Conservation (phyloP, 2,113 vertebrate species). For the Spheniscus mendiculus region DNA sequence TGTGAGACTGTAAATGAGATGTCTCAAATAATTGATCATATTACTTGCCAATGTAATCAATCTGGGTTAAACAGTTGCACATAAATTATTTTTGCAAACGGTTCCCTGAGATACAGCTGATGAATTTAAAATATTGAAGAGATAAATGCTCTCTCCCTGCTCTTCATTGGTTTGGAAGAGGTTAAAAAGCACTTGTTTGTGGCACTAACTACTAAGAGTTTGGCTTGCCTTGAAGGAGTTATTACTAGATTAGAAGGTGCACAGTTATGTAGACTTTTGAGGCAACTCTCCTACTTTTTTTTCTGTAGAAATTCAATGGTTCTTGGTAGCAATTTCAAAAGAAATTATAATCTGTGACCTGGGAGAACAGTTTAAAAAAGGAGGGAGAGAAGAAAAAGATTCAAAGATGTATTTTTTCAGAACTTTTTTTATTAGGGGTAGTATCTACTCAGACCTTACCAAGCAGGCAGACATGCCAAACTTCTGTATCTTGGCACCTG, state of each 20-base stretch:
- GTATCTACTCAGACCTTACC: not conserved
- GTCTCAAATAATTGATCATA: not conserved
- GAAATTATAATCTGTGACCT: not conserved
- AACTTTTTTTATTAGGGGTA: not conserved
- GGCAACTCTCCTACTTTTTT: not conserved
- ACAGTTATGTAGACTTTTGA: not conserved
- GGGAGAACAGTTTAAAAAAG: not conserved
- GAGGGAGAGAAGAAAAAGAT: not conserved
- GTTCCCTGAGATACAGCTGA: not conserved
- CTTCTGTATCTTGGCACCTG: not conserved
- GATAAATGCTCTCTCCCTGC: not conserved
- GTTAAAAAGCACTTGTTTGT: not conserved
- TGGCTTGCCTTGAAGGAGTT: not conserved
- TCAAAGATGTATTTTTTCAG: not conserved
- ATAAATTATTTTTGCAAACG: slow-evolving; percentile 3
- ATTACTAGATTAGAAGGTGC: not conserved
- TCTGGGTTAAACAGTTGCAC: slow-evolving; percentile 16
- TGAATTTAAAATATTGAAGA: not conserved
- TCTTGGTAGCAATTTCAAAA: not conserved
- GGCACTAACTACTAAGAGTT: not conserved
- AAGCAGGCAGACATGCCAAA: fast-evolving
- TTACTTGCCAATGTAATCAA: not conserved
- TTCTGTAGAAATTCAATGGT: not conserved
- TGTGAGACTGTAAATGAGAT: slow-evolving; percentile 20
- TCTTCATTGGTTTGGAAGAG: not conserved